Base-by-base conservation (phyloP, 2,888 invertebrate genomes). In the Osmoderma eremita region DNA sequence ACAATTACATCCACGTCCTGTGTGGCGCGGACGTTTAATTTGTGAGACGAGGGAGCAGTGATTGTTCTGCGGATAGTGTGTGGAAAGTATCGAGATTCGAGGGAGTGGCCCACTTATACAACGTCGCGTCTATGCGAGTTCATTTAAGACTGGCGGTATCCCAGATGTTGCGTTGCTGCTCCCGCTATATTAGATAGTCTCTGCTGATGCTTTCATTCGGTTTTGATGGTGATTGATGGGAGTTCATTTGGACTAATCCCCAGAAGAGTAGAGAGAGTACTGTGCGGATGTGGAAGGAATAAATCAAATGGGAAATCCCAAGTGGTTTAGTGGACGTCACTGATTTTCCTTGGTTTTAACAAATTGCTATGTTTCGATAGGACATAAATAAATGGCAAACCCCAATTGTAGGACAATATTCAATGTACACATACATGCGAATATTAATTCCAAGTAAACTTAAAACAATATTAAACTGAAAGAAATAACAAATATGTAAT, bases 1-100 rank as follows among this genome's bases (percentile, higher is more conserved):
- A 41, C 58, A 61, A 61, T 61, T 61, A 61, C 45, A 61, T 36
- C 45, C 45, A 61, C 45, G 58, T 61, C 58, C 58, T 61, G 45
- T 61, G 58, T 61, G 58, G 45, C 58, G 30, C 17, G 30, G 45
- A 45, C 45, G 45, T 61, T 61, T 61, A 48, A 61, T 61, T 48
- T 30, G 45, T 45, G 17, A 17, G 38, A 24, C 38, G 13, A 45
- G 58, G 58, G 58, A 58, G 22, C 45, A 58, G 15, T 45, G 45
- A 58, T 61, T 48, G 58, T 61, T 61, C 45, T 48, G 42, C 30
- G 30, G 58, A 61, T 61, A 45, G 30, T 61, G 30, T 5, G 30
- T 30, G 48, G 30, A 61, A 61, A 61, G 58, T 42, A 61, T 58
- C 58, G 12, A 15, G 17, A 45, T 48, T 12, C 18, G 17, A 45